Evolutionary conservation across 2,888 invertebrate species (phyloP), one percentile per base, ranked within the genome.

Genomic region (Diaprepes abbreviatus): DNA sequence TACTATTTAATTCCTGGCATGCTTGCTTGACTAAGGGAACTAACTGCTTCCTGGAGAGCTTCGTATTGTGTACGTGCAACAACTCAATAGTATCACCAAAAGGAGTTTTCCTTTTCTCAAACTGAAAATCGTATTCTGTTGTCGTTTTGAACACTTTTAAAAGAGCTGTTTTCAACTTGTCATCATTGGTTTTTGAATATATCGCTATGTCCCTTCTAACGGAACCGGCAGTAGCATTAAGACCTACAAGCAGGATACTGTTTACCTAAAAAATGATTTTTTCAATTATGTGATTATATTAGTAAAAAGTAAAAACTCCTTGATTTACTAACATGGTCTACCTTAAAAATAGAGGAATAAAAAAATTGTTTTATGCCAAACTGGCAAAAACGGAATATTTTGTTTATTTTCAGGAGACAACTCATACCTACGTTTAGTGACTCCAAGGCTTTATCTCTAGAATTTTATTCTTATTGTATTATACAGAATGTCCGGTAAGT

Each of bases 11-110:
- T n/a, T 6, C 1, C 1, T 28, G 6, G 43, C 63, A 71, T 1
- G 86, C 86, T n/a, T 84, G 82, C 74, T 86, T 87, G 10, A 92
- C 76, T 17, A 90, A 85, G 0, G 91, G 91, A 64, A 92, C 82
- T 72, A 91, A 88, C 78, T 92, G 91, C 79, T 93, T 93, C 21
- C 93, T 86, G 0, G 91, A 89, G 0, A 88, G 87, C 43, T 86
- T 84, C 0, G 89, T 78, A 77, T 92, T 91, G 0, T 80, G 77
- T 75, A 92, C 91, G 6, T 82, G 83, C 75, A 88, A 89, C 75
- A 89, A 88, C 6, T 79, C 73, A 50, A 88, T 86, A 60, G 85
- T 79, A 28, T 83, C 80, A 33, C 83, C 79, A 35, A 86, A 83
- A 54, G 80, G 79, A 36, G 84, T 80, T 35, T 81, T 78, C 0